Conservation (phyloP, 1,140 invertebrate genomes). For the Drosophila willistoni region DNA sequence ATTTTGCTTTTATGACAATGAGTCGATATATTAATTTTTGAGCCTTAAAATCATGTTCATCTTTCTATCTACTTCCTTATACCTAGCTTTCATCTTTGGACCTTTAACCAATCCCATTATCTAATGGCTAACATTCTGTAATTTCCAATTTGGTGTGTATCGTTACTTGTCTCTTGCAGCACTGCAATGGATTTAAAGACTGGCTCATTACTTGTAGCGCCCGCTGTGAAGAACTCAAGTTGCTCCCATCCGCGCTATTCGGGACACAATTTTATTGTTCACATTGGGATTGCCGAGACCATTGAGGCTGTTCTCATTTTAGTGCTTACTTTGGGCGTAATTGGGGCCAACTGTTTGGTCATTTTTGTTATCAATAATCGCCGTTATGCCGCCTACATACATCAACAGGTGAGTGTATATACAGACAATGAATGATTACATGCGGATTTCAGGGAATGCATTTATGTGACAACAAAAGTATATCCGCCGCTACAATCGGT, state of each 20-base stretch:
- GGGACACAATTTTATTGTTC: conserved; percentile 85
- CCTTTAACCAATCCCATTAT: no score
- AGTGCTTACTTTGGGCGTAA: conserved; percentile 89
- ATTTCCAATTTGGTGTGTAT: not conserved
- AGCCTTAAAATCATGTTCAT: no score
- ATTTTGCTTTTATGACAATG: no score
- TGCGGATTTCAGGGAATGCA: not conserved
- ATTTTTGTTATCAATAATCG: conserved; percentile 92
- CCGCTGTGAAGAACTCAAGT: conserved; percentile 90
- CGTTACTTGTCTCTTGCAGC: conserved; percentile 29
- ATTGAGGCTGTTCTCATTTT: conserved; percentile 90
- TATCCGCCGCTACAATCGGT: not conserved
- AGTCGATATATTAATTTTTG: no score
- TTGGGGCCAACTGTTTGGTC: conserved; percentile 90
- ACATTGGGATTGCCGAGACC: conserved; percentile 87
- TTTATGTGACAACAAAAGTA: not conserved
- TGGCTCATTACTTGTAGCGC: conserved; percentile 88
- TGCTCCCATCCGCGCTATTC: conserved; percentile 88
- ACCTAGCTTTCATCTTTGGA: no score
- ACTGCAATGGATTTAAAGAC: conserved; percentile 82
- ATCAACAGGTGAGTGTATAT: conserved; percentile 88
- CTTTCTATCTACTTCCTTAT: no score
- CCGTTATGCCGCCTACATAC: conserved; percentile 92
- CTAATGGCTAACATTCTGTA: no score
- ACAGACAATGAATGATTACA: not conserved